phyloP scores from a whole-genome alignment of 2,113 vertebrate species.

The Seriola quinqueradiata region DNA sequence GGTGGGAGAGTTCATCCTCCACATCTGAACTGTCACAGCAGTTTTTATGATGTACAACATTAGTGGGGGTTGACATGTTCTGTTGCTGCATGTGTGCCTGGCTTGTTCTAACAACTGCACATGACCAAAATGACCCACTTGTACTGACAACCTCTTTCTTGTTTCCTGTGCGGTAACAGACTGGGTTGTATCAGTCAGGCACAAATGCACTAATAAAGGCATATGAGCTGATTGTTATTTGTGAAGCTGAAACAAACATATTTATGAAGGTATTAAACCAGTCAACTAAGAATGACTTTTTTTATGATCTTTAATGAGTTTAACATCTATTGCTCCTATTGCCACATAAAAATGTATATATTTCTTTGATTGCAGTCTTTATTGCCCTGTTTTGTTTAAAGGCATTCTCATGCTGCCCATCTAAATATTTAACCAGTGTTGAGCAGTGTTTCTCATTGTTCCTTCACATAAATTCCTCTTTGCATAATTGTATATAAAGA shows the following conservation, averaged over 20 bases:
- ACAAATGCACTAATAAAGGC: conserved; percentile 26
- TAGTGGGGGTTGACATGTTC: conserved; percentile 46
- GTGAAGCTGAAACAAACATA: conserved; percentile 2
- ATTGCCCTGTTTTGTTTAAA: conserved; percentile 30
- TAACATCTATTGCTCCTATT: conserved; percentile 17
- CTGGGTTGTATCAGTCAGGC: conserved; percentile 29
- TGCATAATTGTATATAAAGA: conserved; percentile 30
- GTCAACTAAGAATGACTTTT: conserved; percentile 14
- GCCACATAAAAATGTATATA: conserved; percentile 28
- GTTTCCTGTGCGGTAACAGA: neutral
- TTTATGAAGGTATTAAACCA: conserved; percentile 36
- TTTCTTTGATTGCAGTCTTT: conserved; percentile 34
- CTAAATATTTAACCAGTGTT: conserved; percentile 50
- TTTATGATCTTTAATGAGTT: conserved; percentile 39
- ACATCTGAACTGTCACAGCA: conserved; percentile 73
- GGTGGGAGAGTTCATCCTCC: conserved; percentile 71
- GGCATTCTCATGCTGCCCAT: conserved; percentile 10
- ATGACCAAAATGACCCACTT: conserved; percentile 51
- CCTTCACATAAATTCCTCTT: conserved; percentile 16
- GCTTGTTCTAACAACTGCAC: conserved; percentile 46
- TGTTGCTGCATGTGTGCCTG: conserved; percentile 44
- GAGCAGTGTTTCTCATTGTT: neutral
- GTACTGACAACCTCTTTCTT: conserved; percentile 15
- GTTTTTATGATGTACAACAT: conserved; percentile 63
- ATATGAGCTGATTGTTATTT: conserved; percentile 8